phyloP scores from a whole-genome alignment of 2,888 invertebrate species.

The Paralinhomoeus sp. region DNA sequence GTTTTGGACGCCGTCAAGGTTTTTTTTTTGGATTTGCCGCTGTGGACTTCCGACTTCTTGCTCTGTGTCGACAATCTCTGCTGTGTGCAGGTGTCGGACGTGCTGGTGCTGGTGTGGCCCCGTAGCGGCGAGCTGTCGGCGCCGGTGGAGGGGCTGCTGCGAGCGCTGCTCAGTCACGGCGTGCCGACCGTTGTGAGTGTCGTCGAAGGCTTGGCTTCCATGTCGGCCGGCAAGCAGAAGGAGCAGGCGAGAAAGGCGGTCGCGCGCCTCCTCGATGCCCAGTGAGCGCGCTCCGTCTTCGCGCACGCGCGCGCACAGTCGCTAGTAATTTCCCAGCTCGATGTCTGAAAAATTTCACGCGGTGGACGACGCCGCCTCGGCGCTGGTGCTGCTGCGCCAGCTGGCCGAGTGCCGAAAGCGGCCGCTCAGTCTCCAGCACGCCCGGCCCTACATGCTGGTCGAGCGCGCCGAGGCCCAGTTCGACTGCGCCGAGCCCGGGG shows the following conservation, averaged over 20 bases:
- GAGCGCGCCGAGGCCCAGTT: conserved; percentile 31
- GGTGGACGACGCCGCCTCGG: conserved; percentile 41
- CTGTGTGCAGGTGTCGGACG: too few relatives aligned
- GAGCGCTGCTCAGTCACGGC: too few relatives aligned
- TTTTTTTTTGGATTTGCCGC: background rate
- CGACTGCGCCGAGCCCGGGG: background rate
- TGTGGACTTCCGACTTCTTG: too few relatives aligned
- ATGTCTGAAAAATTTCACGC: conserved; percentile 58
- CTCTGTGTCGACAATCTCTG: too few relatives aligned
- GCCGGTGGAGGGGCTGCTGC: too few relatives aligned
- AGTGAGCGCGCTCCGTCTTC: conserved; percentile 7
- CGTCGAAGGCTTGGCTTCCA: too few relatives aligned
- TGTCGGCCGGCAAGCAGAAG: conserved; percentile 11
- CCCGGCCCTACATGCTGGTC: conserved; percentile 57
- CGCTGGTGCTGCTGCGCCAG: conserved; percentile 46
- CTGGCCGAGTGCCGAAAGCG: conserved; percentile 57
- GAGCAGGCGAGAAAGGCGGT: conserved; percentile 14
- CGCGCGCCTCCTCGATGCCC: conserved; percentile 10
- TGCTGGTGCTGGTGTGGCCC: too few relatives aligned
- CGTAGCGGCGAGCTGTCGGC: too few relatives aligned
- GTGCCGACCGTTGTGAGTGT: too few relatives aligned
- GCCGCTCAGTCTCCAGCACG: conserved; percentile 45
- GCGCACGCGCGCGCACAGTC: background rate
- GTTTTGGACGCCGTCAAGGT: conserved; percentile 16
- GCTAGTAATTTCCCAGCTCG: conserved; percentile 20